phyloP scores from a whole-genome alignment of 2,888 invertebrate genomes.

The Monoplex corrugatus region DNA sequence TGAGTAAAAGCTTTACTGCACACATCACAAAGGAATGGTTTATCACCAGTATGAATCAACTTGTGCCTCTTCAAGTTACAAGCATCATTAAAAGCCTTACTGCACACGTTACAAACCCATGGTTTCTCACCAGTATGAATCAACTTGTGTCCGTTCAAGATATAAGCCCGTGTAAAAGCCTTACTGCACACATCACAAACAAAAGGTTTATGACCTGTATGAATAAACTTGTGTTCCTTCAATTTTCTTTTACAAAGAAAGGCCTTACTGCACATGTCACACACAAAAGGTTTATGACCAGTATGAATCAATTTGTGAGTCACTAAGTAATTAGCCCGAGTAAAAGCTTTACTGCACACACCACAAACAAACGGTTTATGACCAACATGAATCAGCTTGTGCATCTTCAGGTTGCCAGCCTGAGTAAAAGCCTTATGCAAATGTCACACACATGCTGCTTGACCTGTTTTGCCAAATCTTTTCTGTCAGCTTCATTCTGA shows the following conservation, averaged over 20 bases:
- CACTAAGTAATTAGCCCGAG: constrained; percentile 48
- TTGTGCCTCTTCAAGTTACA: neutral
- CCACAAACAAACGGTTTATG: constrained; percentile 1
- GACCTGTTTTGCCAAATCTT: too few relatives aligned
- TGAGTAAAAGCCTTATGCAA: constrained; percentile 61
- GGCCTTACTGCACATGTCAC: constrained; percentile 37
- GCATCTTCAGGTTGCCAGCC: constrained; percentile 56
- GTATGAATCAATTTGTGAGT: constrained; percentile 52
- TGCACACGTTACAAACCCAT: neutral
- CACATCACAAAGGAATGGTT: neutral
- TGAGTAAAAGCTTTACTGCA: neutral
- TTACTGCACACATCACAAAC: neutral
- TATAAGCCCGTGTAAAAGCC: neutral
- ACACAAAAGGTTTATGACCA: constrained; percentile 52
- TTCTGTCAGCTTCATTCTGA: neutral
- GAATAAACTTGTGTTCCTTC: neutral
- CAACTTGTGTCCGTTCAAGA: neutral
- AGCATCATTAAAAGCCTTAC: neutral
- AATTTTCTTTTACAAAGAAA: neutral
- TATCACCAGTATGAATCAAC: neutral
- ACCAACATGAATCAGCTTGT: constrained; percentile 53
- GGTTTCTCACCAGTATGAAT: neutral
- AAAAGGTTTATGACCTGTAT: neutral
- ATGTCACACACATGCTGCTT: constrained; percentile 58
- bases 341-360: constrained; percentile 52